phyloP scores from a whole-genome alignment of 2,888 invertebrate genomes.

The Callimorpha dominula region DNA sequence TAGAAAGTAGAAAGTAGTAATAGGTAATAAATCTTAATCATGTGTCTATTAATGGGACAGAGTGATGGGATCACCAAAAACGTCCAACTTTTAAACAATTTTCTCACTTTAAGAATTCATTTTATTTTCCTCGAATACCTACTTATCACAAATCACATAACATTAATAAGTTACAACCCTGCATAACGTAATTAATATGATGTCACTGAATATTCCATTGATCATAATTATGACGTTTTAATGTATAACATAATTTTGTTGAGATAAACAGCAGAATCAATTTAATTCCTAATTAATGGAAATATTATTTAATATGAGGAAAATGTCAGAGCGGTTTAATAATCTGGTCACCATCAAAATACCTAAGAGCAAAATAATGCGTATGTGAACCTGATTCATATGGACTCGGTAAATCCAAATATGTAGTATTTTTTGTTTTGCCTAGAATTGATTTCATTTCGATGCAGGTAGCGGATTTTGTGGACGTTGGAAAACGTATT shows the following conservation, averaged over 20 bases:
- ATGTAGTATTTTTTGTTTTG: too few relatives aligned
- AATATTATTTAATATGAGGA: not conserved
- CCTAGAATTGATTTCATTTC: too few relatives aligned
- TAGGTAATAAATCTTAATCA: not conserved
- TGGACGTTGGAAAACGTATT: too few relatives aligned
- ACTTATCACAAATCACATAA: not conserved
- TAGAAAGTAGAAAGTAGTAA: too few relatives aligned
- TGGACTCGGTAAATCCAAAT: too few relatives aligned
- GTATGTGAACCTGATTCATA: too few relatives aligned
- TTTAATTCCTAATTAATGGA: not conserved
- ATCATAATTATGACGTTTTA: slow-evolving; percentile 9
- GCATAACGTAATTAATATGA: not conserved
- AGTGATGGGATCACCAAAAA: not conserved
- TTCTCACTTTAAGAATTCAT: not conserved
- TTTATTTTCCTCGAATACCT: not conserved
- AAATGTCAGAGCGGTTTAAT: not conserved
- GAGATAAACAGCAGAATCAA: not conserved
- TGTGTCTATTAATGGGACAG: not conserved
- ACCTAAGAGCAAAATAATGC: too few relatives aligned
- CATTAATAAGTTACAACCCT: not conserved
- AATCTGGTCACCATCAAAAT: too few relatives aligned
- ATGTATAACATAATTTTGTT: not conserved
- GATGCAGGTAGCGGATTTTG: too few relatives aligned
- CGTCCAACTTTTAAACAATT: not conserved
- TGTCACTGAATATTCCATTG: not conserved